Conservation (phyloP, 2,888 invertebrate genomes). For the Noctua pronuba region DNA sequence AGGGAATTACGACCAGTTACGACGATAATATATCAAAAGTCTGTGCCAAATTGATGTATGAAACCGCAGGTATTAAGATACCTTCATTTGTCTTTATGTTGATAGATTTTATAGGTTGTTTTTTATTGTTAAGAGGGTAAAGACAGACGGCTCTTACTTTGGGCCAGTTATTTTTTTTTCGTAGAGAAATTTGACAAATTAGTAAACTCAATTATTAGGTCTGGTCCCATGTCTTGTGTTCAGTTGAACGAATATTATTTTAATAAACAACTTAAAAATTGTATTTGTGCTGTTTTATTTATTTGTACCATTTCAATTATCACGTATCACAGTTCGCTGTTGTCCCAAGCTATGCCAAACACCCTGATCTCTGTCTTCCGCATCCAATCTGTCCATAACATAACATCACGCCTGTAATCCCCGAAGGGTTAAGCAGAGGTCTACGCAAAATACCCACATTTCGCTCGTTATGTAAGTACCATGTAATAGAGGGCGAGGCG, state of each 20-base stretch:
- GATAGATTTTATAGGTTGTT: conserved; percentile 90
- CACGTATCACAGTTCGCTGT: background rate
- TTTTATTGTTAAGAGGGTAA: conserved; percentile 89
- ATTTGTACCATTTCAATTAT: background rate
- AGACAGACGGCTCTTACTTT: conserved; percentile 77
- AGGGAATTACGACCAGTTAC: conserved; percentile 74
- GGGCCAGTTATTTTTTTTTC: conserved; percentile 79
- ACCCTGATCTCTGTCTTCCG: background rate
- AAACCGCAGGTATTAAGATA: conserved; percentile 60
- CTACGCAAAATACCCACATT: too few relatives aligned
- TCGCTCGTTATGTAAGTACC: too few relatives aligned
- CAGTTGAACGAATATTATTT: conserved; percentile 90
- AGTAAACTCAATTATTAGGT: conserved; percentile 89
- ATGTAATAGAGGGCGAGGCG: too few relatives aligned
- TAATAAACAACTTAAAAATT: conserved; percentile 90
- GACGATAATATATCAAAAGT: conserved; percentile 74
- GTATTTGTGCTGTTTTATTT: conserved; percentile 79
- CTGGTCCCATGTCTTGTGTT: conserved; percentile 89
- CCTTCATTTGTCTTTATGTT: conserved; percentile 80
- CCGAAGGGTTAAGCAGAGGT: too few relatives aligned
- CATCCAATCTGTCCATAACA: too few relatives aligned
- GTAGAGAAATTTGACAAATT: conserved; percentile 87
- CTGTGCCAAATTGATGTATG: conserved; percentile 87
- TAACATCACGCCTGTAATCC: background rate
- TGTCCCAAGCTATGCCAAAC: background rate